Conservation (phyloP, 2,113 vertebrate species). For the Excalfactoria chinensis region DNA sequence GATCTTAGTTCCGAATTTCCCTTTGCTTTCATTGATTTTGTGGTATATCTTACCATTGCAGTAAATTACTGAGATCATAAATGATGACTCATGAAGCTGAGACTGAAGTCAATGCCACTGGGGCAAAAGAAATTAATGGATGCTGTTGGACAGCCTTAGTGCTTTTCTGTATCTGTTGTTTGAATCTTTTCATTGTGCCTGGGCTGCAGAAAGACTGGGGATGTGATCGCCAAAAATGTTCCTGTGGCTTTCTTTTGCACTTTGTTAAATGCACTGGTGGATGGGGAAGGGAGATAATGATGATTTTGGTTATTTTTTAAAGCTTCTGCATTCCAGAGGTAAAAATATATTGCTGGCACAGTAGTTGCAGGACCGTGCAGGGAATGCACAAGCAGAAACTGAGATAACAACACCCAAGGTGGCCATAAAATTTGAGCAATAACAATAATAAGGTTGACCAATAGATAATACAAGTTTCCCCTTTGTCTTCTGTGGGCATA, state of each 20-base stretch:
- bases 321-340: neutral
- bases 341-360: neutral
- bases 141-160: neutral
- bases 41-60: conserved; percentile 56
- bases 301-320: neutral
- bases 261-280: rapidly evolving
- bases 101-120: conserved; percentile 36
- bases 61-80: conserved; percentile 62
- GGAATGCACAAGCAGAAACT: neutral
- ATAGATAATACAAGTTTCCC: neutral
- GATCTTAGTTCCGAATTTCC: conserved; percentile 61
- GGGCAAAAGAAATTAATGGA: conserved; percentile 47
- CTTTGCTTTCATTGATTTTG: conserved; percentile 66
- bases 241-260: neutral
- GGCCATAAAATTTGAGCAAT: neutral
- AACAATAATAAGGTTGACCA: neutral
- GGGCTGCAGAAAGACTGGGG: neutral
- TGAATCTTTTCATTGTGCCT: neutral
- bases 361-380: neutral
- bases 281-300: rapidly evolving
- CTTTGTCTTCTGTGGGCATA: neutral
- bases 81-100: conserved; percentile 49
- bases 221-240: neutral
- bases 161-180: conserved; percentile 1
- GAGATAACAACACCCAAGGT: neutral